These are phyloP conservation scores for Parus major DNA, from an alignment of 2,113 vertebrate genomes.

Conservation along the genomic window DNA sequence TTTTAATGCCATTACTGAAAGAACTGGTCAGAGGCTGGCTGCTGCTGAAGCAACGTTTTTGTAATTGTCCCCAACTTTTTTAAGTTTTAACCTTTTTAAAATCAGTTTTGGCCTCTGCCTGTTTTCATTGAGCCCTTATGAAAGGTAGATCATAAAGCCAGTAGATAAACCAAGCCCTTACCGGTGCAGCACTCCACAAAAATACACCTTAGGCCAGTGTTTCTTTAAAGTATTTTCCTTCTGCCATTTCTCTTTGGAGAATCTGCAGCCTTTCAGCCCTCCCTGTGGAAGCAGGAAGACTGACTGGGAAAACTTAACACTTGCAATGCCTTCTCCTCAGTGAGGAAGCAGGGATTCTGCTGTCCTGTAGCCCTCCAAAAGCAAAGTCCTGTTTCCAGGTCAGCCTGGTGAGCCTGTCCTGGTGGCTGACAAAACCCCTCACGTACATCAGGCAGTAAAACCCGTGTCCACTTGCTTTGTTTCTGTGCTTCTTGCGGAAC, in stretches of 20 bases:
- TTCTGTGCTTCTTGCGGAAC: neutral
- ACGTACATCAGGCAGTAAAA: neutral
- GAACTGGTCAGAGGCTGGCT: constrained; percentile 54
- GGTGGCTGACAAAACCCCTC: neutral
- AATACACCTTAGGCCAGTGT: neutral
- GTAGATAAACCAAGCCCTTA: neutral
- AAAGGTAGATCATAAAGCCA: constrained; percentile 10
- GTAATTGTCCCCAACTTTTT: constrained; percentile 46
- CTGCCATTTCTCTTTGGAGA: constrained; percentile 31
- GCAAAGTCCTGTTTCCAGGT: neutral
- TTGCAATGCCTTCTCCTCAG: constrained; percentile 37
- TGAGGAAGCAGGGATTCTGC: constrained; percentile 40
- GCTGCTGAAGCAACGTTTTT: constrained; percentile 57
- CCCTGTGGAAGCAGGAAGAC: constrained; percentile 28
- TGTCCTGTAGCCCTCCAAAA: constrained; percentile 2
- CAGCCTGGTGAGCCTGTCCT: neutral
- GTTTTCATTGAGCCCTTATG: constrained; percentile 36
- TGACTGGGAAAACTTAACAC: neutral
- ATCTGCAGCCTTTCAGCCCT: neutral
- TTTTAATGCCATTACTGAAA: constrained; percentile 54
- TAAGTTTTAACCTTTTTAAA: constrained; percentile 66
- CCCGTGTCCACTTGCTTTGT: neutral
- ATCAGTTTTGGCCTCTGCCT: constrained; percentile 14
- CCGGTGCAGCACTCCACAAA: neutral
- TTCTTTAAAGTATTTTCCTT: constrained; percentile 32